These are phyloP conservation scores for Chaitophorus viminalis DNA, from an alignment of 2,888 invertebrate genomes.

Conservation along the genomic window DNA sequence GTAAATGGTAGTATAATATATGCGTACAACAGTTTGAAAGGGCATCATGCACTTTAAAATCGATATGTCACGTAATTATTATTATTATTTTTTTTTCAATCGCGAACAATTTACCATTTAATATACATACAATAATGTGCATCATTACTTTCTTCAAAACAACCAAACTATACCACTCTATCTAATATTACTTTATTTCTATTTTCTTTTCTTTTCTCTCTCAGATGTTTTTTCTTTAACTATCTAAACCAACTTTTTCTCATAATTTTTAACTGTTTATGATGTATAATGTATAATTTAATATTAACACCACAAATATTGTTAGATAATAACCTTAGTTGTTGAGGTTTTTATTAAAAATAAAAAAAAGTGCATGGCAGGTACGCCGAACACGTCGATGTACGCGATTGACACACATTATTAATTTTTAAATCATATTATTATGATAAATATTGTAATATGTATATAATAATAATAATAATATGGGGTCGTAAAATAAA, in stretches of 20 bases:
- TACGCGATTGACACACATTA: neutral
- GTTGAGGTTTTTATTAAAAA: too few species aligned
- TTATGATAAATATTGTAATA: neutral
- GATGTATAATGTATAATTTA: too few species aligned
- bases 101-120: neutral
- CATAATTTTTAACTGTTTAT: too few species aligned
- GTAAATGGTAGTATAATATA: neutral
- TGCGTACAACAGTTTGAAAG: constrained; percentile 1
- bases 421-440: constrained; percentile 10
- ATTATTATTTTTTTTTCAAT: constrained; percentile 1
- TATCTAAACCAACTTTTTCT: too few species aligned
- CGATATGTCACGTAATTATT: constrained; percentile 15
- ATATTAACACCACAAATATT: too few species aligned
- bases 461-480: neutral
- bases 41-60: constrained; percentile 36
- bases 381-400: neutral
- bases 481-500: neutral
- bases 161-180: too few species aligned
- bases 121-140: too few species aligned
- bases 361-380: neutral
- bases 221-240: too few species aligned
- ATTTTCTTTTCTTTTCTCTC: too few species aligned
- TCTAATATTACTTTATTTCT: too few species aligned
- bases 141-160: too few species aligned
- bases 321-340: too few species aligned